Evolutionary conservation across 2,888 invertebrate species (phyloP).

Genomic region (Yponomeuta cagnagella): DNA sequence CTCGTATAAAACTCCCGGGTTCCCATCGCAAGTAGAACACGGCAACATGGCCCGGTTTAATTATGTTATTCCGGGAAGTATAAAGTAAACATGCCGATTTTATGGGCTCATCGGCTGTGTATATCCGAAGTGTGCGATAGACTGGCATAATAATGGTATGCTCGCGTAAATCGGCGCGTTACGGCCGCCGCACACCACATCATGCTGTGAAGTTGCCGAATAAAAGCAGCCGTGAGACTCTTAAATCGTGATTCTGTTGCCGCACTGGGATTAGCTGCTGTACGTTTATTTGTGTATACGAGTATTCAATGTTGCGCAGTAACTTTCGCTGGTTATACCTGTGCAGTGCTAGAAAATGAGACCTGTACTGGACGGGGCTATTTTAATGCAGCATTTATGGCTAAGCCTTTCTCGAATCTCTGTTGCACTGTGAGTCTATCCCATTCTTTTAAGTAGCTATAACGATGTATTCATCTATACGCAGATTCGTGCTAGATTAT

Average conservation of each 20-base stretch:
- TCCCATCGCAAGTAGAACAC: not conserved
- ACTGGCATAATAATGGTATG: constrained; percentile 4
- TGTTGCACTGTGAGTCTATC: too few relatives aligned
- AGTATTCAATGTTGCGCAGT: not conserved
- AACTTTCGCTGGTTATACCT: not conserved
- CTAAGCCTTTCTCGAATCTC: too few relatives aligned
- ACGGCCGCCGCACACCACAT: constrained; percentile 4
- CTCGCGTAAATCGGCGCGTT: not conserved
- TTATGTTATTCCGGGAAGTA: constrained; percentile 8
- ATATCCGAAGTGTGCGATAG: constrained; percentile 3
- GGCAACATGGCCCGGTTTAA: constrained; percentile 5
- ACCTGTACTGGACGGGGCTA: not conserved
- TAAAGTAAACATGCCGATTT: constrained; percentile 10
- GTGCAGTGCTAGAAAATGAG: not conserved
- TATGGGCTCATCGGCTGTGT: not conserved
- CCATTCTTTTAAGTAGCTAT: too few relatives aligned
- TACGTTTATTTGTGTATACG: not conserved
- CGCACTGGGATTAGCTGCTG: not conserved
- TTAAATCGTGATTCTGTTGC: not conserved
- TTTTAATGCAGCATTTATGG: too few relatives aligned
- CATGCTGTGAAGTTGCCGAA: constrained; percentile 4
- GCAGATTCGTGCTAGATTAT: too few relatives aligned
- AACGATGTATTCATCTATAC: too few relatives aligned
- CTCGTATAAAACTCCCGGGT: not conserved
- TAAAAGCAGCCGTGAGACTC: constrained; percentile 6